These are phyloP conservation scores for Amazona vittata DNA, from an alignment of 2,113 vertebrate genomes.

Conservation along the genomic window DNA sequence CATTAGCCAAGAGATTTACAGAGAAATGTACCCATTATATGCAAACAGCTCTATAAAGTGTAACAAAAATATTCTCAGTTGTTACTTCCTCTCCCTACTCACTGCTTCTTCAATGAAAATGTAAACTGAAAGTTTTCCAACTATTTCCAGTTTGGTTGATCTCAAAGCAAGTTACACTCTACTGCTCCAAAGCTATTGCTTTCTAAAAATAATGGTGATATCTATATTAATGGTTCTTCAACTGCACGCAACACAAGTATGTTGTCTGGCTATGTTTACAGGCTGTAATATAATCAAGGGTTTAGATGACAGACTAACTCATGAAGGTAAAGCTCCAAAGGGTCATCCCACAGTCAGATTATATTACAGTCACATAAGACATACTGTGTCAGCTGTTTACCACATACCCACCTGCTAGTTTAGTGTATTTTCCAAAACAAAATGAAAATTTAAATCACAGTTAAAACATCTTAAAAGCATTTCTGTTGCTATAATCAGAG, in stretches of 20 bases:
- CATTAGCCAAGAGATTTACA: background rate
- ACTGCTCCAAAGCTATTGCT: background rate
- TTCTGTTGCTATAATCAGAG: conserved; percentile 61
- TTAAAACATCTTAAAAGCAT: conserved; percentile 32
- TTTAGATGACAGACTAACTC: conserved; percentile 23
- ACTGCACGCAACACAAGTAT: conserved; percentile 28
- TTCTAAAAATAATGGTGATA: conserved; percentile 58
- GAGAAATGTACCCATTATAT: background rate
- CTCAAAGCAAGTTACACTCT: conserved; percentile 21
- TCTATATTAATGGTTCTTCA: conserved; percentile 40
- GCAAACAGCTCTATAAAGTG: background rate
- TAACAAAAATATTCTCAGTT: conserved; percentile 20
- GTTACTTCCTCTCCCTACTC: background rate
- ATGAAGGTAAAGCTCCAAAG: conserved; percentile 35
- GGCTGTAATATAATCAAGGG: conserved; percentile 62
- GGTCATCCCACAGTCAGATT: conserved; percentile 38
- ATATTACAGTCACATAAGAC: conserved; percentile 17
- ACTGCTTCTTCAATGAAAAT: background rate
- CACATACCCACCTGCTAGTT: background rate
- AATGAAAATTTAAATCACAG: conserved; percentile 54
- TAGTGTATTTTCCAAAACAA: conserved; percentile 64
- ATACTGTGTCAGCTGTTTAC: conserved; percentile 46
- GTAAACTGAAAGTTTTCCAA: conserved; percentile 30
- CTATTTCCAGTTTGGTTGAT: background rate
- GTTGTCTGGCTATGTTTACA: conserved; percentile 45